Evolutionary conservation across 2,888 invertebrate species (phyloP).

Genomic region (Drosophila incognita): DNA sequence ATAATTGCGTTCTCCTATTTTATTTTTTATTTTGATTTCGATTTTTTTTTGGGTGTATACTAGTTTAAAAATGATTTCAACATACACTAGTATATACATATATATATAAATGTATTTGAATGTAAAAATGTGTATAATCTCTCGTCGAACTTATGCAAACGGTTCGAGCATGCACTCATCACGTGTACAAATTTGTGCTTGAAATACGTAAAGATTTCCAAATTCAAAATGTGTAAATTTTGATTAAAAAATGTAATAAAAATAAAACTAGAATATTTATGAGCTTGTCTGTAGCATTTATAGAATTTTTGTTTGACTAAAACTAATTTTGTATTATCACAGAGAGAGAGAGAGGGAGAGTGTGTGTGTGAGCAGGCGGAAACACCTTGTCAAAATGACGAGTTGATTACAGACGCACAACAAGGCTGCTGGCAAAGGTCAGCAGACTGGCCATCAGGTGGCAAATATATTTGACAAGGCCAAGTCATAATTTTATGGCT

Average conservation of each 20-base stretch:
- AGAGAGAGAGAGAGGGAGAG: constrained; percentile 9
- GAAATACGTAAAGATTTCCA: constrained; percentile 42
- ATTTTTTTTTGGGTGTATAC: constrained; percentile 62
- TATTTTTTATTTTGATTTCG: background rate
- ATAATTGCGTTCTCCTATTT: constrained; percentile 24
- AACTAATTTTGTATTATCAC: constrained; percentile 8
- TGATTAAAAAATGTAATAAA: constrained; percentile 2
- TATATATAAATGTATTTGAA: background rate
- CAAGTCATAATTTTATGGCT: constrained; percentile 4
- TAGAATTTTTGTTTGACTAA: constrained; percentile 4
- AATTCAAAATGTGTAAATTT: constrained; percentile 33
- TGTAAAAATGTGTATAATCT: constrained; percentile 30
- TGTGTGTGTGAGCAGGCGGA: constrained; percentile 33
- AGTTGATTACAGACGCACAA: constrained; percentile 24
- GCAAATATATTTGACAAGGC: constrained; percentile 38
- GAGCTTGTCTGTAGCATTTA: background rate
- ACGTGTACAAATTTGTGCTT: constrained; percentile 54
- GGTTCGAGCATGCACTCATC: constrained; percentile 58
- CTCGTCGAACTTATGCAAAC: constrained; percentile 23
- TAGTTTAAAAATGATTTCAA: constrained; percentile 52
- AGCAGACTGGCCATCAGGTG: constrained; percentile 38
- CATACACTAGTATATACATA: constrained; percentile 1
- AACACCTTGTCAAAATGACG: constrained; percentile 39
- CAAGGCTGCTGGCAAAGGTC: constrained; percentile 56
- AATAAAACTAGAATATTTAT: background rate